These are phyloP conservation scores for Falco naumanni DNA, from an alignment of 2,797 vertebrate genomes.

Conservation along the genomic window DNA sequence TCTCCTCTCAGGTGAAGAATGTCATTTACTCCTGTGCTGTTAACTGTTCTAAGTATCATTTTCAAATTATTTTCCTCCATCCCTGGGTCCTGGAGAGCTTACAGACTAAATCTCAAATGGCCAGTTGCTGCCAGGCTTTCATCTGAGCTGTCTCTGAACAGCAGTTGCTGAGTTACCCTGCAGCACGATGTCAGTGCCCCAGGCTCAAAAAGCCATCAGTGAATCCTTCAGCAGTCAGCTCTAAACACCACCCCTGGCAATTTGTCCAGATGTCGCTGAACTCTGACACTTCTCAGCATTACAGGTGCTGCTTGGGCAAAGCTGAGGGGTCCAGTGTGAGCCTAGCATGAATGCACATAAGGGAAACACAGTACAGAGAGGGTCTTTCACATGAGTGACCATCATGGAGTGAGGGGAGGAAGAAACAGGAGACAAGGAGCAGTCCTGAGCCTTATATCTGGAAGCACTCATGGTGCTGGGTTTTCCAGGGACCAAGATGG, in stretches of 20 bases:
- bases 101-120: not conserved
- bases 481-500: not conserved
- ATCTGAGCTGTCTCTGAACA: not conserved
- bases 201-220: not conserved
- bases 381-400: not conserved
- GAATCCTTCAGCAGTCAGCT: not conserved
- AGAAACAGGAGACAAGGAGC: not conserved
- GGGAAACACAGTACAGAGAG: not conserved
- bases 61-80: not conserved
- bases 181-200: not conserved
- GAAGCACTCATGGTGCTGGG: not conserved
- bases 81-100: not conserved
- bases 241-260: not conserved
- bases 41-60: not conserved
- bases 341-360: not conserved
- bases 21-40: not conserved
- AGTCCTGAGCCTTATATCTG: not conserved
- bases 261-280: not conserved
- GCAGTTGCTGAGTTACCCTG: not conserved
- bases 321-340: not conserved
- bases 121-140: not conserved
- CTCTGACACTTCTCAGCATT: not conserved
- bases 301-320: not conserved
- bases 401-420: fast-evolving
- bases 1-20: not conserved